These are phyloP conservation scores for Mesochorus sp. DNA, from an alignment of 2,888 invertebrate species.

Conservation along the genomic window DNA sequence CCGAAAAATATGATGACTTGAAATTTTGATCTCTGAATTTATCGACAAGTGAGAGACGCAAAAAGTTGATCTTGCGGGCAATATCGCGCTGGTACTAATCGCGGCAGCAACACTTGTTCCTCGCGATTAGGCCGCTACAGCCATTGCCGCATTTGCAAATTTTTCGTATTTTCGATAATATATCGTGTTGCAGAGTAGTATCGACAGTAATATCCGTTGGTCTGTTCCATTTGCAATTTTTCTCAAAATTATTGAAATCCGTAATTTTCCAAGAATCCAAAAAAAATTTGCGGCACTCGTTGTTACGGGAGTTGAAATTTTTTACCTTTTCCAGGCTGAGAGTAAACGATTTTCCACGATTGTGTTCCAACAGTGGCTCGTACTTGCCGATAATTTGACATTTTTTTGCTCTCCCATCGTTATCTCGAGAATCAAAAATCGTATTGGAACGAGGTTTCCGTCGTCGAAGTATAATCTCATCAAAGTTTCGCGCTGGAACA, in stretches of 20 bases:
- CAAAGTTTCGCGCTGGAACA: background rate
- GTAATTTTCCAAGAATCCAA: conserved; percentile 28
- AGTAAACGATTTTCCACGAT: conserved; percentile 17
- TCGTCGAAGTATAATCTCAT: conserved; percentile 19
- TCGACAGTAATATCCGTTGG: background rate
- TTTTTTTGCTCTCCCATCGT: background rate
- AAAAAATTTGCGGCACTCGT: conserved; percentile 4
- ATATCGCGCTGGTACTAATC: conserved; percentile 28
- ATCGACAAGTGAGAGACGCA: conserved; percentile 9
- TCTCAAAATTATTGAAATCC: conserved; percentile 38
- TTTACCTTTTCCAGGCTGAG: conserved; percentile 2
- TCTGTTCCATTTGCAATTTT: conserved; percentile 22
- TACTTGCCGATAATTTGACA: background rate
- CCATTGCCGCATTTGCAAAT: conserved; percentile 57
- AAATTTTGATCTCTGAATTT: conserved; percentile 10
- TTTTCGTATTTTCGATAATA: conserved; percentile 21
- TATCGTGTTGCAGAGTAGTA: background rate
- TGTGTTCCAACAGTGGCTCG: background rate
- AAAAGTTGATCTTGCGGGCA: conserved; percentile 13
- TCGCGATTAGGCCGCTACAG: conserved; percentile 20
- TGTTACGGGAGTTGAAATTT: background rate
- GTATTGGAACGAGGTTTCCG: conserved; percentile 16
- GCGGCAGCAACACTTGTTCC: conserved; percentile 56
- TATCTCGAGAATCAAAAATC: background rate
- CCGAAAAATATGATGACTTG: conserved; percentile 24